Base-by-base conservation (phyloP, 1,140 invertebrate genomes). In the Thereuonema tuberculata region DNA sequence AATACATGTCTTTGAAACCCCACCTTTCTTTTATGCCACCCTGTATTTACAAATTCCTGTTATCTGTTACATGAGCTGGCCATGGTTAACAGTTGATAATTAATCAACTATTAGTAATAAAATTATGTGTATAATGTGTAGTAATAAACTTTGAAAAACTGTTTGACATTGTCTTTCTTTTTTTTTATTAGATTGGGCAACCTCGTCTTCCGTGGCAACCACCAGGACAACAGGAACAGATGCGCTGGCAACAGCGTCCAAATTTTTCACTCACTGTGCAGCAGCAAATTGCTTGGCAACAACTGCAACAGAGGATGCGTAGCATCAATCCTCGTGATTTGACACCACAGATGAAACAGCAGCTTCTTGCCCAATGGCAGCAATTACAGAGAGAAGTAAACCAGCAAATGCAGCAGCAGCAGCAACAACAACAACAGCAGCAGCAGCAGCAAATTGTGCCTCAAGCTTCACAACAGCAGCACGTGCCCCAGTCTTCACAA, bases 401-500 rank as follows among this genome's bases (percentile, higher is more conserved):
- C 9, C 49, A 52, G 24, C 49, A 52, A 52, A 14, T 28, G 3
- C 66, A 67, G 26, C 61, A 64, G 28, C 64, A 64, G 56, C 23
- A 56, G 27, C 62, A 56, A 26, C 63, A 60, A 53, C 47, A 27
- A 23, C 60, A 56, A 27, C 64, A 64, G 25, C 60, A 69, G 46
- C 68, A 69, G 57, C 68, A 58, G 27, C 63, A 53, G 49, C 43
- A 60, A 27, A 24, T 5, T 25, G 15, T 20, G n/a, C n/a, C 53
- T 5, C 43, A 59, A 62, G 60, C 61, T 53, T 53, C 54, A 47
- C 58, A 56, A 57, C 61, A 64, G 48, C 61, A 53, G 15, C n/a
- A n/a, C n/a, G n/a, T n/a, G n/a, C n/a, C 56, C n/a, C n/a, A n/a
- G n/a, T n/a, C n/a, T n/a, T n/a, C n/a, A n/a, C 58, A 61, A 46